Evolutionary conservation across 2,113 vertebrate genomes (phyloP), one percentile per base, ranked within the genome.

Genomic region (Leucosticte australis): DNA sequence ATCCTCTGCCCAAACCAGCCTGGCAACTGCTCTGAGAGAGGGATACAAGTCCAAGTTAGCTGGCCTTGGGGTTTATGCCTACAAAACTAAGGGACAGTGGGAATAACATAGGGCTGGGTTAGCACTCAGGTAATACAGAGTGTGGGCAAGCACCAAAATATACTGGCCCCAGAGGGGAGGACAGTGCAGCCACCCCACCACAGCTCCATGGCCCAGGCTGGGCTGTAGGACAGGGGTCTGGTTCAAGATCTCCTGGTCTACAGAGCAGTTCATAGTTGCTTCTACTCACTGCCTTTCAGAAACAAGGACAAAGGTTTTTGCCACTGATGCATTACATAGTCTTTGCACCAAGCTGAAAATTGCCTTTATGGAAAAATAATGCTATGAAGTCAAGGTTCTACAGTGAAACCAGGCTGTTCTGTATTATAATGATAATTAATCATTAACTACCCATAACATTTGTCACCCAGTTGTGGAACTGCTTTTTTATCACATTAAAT

Each of bases 351-450:
- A 69, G 46, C 31, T 69, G 37, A 89, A 86, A 79, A 94, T 91
- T 92, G 91, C 59, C 55, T 83, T 24, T 37, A 62, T 13, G 57
- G 47, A 68, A 56, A 88, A 64, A 68, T 37, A 85, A 53, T 68
- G n/a, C 55, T 90, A 64, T 71, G 56, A 79, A 89, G 83, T 71
- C 63, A 87, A 90, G 56, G 57, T 92, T 65, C 78, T 91, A n/a
- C 69, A 44, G 67, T 89, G 65, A 82, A 89, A 49, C 28, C 47
- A 77, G 62, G n/a, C 74, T 90, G 67, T 55, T 76, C 73, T 13
- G 28, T 80, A 56, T 93, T 94, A 21, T 73, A 82, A 75, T 94
- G 64, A 76, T 88, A 92, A 75, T 95, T 93, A 95, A 90, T 94
- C 57, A 87, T 90, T 94, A 94, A 89, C 77, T 96, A 93, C 55